These are phyloP conservation scores for Zhuqinia jingwanae DNA, from an alignment of 2,888 invertebrate species.

Conservation along the genomic window DNA sequence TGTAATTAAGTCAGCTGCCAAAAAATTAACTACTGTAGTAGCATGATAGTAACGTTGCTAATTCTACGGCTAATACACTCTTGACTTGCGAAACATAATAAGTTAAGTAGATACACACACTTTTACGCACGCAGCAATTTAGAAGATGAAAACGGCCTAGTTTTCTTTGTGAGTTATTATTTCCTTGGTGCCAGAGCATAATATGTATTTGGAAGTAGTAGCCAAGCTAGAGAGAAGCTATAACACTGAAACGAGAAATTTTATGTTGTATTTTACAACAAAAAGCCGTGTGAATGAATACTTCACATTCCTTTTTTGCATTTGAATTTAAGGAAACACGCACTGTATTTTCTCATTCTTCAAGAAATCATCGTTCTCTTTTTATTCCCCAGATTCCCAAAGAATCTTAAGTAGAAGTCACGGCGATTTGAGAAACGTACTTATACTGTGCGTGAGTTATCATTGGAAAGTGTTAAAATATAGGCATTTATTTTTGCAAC, in stretches of 20 bases:
- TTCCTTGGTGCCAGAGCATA: background rate
- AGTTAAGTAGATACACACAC: background rate
- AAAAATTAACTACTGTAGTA: constrained; percentile 41
- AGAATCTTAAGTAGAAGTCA: too few species aligned
- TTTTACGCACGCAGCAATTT: constrained; percentile 38
- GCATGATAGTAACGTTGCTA: constrained; percentile 3
- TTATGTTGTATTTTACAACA: constrained; percentile 9
- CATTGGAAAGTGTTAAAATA: too few species aligned
- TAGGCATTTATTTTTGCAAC: too few species aligned
- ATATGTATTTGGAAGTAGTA: too few species aligned
- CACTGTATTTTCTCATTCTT: background rate
- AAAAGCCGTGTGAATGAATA: constrained; percentile 21
- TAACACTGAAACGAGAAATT: background rate
- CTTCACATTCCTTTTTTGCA: constrained; percentile 3
- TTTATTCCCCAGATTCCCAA: background rate
- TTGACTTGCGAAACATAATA: constrained; percentile 5
- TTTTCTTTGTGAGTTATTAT: background rate
- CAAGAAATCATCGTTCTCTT: background rate
- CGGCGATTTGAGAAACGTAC: too few species aligned
- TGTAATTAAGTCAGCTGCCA: constrained; percentile 56
- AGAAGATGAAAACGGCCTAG: constrained; percentile 43
- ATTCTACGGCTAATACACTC: background rate
- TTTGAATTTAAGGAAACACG: background rate
- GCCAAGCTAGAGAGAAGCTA: too few species aligned
- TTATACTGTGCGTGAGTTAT: too few species aligned